Evolutionary conservation across 2,888 invertebrate species (phyloP), one percentile per base, ranked within the genome.

Genomic region (Zeuzera pyrina): DNA sequence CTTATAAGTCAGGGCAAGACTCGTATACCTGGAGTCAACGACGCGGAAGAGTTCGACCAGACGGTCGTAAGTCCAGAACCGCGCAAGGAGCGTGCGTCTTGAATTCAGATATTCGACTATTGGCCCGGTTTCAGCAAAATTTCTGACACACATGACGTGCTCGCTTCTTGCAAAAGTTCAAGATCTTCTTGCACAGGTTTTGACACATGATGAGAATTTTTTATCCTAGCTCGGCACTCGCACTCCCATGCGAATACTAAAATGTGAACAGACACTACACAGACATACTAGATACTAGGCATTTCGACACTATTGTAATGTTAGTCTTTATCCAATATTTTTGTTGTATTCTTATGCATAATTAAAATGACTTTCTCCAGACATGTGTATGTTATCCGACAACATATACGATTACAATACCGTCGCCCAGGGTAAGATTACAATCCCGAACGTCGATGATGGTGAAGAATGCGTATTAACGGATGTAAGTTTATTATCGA

Each of bases 371-470:
- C 5, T 6, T 16, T 57, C 76, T 76, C 67, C 89, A 95, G 96
- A 89, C 0, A 87, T 84, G 68, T 92, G 95, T 87, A 61, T 87
- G 57, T 89, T 97, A 67, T 88, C 89, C 60, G 88, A 95, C 79
- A 91, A 97, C 87, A 91, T 97, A 86, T 87, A 93, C 87, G 94
- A 95, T 86, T 98, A 97, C 89, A 84, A 87, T 87, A 94, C 91
- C 89, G 94, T 97, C 70, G 88, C 97, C 65, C 98, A 98, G 90
- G 98, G 98, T 88, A 97, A 97, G 89, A 89, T 90, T 71, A 92
- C 91, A 63, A 97, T 98, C 78, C 95, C 97, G 64, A 91, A 89
- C 81, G 91, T 98, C 59, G 96, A 98, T 86, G 98, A 98, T 81
- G 90, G 88, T 66, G 97, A 97, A 84, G 98, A 98, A 90, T 92